Conservation (phyloP, 1,140 invertebrate species). For the Drosophila insularis region DNA sequence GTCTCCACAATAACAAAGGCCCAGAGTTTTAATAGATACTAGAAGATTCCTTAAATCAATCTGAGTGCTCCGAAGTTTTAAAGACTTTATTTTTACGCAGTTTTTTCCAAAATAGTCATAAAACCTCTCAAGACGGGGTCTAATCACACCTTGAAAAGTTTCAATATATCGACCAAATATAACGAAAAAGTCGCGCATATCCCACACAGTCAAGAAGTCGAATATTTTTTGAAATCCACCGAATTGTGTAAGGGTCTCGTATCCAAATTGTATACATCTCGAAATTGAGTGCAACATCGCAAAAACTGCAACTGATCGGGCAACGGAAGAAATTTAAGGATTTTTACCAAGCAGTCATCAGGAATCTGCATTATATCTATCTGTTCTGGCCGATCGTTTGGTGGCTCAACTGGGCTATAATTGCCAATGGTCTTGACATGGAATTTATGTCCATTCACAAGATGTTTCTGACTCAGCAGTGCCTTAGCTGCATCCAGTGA, state of each 20-base stretch:
- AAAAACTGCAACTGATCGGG: too few relatives aligned
- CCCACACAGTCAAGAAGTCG: slow-evolving; percentile 47
- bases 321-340: too few relatives aligned
- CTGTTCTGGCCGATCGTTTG: neutral
- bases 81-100: slow-evolving; percentile 44
- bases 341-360: slow-evolving; percentile 14
- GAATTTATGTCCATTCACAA: slow-evolving; percentile 23
- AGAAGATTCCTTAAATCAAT: slow-evolving; percentile 14
- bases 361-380: neutral
- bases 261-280: slow-evolving; percentile 25
- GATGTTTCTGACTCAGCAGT: slow-evolving; percentile 25
- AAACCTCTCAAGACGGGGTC: slow-evolving; percentile 25
- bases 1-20: neutral
- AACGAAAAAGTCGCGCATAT: slow-evolving; percentile 56
- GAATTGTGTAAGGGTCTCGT: slow-evolving; percentile 29
- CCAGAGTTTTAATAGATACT: slow-evolving; percentile 21
- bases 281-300: slow-evolving; percentile 43
- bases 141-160: slow-evolving; percentile 19
- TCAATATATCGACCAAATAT: slow-evolving; percentile 46
- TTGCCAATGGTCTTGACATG: slow-evolving; percentile 49
- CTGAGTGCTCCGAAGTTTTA: slow-evolving; percentile 15
- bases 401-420: slow-evolving; percentile 7
- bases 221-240: slow-evolving; percentile 18
- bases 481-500: slow-evolving; percentile 47
- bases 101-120: slow-evolving; percentile 32